Percentiles rank a stretch among this genome's conserved stretches.
phyloP scores from a whole-genome alignment of 2,888 invertebrate species.

The Nomada ruficornis region DNA sequence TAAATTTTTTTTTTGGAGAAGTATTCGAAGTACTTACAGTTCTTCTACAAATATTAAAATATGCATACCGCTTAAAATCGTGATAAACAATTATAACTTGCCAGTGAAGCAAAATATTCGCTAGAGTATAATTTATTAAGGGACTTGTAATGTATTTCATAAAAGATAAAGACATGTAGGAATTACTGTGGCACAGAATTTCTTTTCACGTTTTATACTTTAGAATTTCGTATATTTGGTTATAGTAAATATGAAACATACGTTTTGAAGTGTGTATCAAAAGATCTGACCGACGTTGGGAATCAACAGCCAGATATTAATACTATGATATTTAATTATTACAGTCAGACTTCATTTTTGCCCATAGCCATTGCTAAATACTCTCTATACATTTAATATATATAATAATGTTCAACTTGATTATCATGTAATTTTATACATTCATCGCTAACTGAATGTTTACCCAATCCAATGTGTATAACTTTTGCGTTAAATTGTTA shows the following conservation, averaged over 20 bases:
- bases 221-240: background rate
- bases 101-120: background rate
- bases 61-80: conserved; percentile 16
- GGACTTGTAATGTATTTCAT: conserved; percentile 1
- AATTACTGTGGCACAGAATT: background rate
- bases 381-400: background rate
- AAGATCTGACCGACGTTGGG: too few relatives aligned
- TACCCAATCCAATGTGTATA: background rate
- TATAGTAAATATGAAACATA: conserved; percentile 2
- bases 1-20: background rate
- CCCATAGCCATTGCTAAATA: conserved; percentile 10
- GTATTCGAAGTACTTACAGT: conserved; percentile 33
- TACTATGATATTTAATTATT: conserved; percentile 25
- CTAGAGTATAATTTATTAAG: conserved; percentile 2
- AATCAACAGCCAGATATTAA: too few relatives aligned
- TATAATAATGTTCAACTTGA: conserved; percentile 16
- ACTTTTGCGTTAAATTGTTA: conserved; percentile 38
- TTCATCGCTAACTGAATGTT: background rate
- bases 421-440: conserved; percentile 10
- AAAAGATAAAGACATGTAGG: background rate
- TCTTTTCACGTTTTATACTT: background rate
- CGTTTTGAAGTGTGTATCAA: background rate
- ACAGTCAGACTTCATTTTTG: conserved; percentile 44
- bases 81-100: conserved; percentile 24
- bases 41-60: conserved; percentile 21